phyloP scores from a whole-genome alignment of 2,888 invertebrate genomes.

The Spodoptera littoralis region DNA sequence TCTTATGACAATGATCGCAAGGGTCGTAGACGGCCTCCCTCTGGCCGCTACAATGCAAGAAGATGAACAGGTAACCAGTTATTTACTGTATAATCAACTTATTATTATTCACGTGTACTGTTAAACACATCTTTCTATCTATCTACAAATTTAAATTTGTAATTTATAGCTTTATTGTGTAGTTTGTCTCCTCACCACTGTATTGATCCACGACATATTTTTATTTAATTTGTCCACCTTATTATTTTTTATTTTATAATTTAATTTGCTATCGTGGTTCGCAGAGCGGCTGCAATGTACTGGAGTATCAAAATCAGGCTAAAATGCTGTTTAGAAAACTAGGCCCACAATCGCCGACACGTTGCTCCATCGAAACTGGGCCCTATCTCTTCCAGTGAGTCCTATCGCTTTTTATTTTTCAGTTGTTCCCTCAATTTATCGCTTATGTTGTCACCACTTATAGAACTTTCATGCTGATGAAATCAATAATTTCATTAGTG shows the following conservation, averaged over 20 bases:
- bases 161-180: conserved; percentile 17
- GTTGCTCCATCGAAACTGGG: conserved; percentile 99
- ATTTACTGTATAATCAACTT: conserved; percentile 21
- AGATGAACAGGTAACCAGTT: conserved; percentile 95
- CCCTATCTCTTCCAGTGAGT: conserved; percentile 99
- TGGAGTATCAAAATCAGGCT: conserved; percentile 99
- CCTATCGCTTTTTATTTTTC: conserved; percentile 70
- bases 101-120: conserved; percentile 23
- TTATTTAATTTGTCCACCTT: conserved; percentile 60
- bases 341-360: conserved; percentile 95
- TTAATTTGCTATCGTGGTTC: conserved; percentile 83
- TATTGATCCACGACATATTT: conserved; percentile 40
- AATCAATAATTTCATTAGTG: conserved; percentile 22
- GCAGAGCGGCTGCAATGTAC: conserved; percentile 96
- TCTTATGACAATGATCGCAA: conserved; percentile 98
- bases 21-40: conserved; percentile 98
- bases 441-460: conserved; percentile 28
- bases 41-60: conserved; percentile 99
- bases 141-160: conserved; percentile 15
- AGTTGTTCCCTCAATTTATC: conserved; percentile 57
- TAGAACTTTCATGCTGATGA: conserved; percentile 21
- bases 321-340: conserved; percentile 99
- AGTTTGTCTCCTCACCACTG: conserved; percentile 47
- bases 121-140: conserved; percentile 15
- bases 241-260: conserved; percentile 65